Conservation (phyloP, 2,888 invertebrate species). For the Crioceris asparagi region DNA sequence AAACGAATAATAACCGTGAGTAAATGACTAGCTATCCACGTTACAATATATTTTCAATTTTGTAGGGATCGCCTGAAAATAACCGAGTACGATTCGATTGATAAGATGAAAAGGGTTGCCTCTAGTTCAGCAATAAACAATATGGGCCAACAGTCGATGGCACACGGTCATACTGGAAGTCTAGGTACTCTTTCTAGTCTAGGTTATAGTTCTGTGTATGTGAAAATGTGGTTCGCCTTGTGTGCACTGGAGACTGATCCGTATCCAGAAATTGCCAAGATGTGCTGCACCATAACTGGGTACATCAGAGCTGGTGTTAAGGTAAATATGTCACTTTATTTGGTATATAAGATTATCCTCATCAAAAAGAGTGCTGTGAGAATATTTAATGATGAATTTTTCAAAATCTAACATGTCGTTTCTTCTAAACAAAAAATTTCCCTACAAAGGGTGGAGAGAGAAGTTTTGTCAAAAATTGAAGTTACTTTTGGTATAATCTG, state of each 20-base stretch:
- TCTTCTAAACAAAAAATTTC: no score
- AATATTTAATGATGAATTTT: no score
- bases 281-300: constrained; percentile 69
- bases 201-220: constrained; percentile 67
- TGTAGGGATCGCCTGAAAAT: constrained; percentile 15
- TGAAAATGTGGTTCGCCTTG: constrained; percentile 80
- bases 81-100: constrained; percentile 21
- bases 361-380: no score
- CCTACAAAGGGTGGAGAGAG: no score
- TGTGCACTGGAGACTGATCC: constrained; percentile 76
- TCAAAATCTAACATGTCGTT: no score
- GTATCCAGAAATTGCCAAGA: constrained; percentile 66
- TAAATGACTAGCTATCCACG: no score
- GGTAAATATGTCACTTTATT: constrained; percentile 37
- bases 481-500: no score
- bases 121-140: constrained; percentile 62
- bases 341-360: constrained; percentile 1
- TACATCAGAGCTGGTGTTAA: constrained; percentile 59
- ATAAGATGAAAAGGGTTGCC: constrained; percentile 51
- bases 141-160: constrained; percentile 29
- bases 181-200: constrained; percentile 41
- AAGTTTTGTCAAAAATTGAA: no score
- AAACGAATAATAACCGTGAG: no score
- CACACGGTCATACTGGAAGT: constrained; percentile 15
- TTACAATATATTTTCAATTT: no score